Conservation (phyloP, 2,113 vertebrate species). For the Chaetodon trifascialis region DNA sequence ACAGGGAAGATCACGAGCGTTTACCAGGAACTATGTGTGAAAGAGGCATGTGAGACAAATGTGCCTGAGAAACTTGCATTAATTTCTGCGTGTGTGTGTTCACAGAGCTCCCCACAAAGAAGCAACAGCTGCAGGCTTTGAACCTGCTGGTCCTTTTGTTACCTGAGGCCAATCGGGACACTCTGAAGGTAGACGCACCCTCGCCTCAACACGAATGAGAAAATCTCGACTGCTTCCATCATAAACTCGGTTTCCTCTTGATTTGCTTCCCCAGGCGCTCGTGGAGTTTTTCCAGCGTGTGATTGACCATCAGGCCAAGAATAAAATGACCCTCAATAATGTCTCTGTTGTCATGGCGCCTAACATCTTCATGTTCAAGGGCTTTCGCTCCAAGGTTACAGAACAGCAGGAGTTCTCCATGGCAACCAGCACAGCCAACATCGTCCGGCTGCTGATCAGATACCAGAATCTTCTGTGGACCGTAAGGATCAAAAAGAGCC, state of each 20-base stretch:
- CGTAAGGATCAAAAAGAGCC: constrained; percentile 78
- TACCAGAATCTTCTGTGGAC: constrained; percentile 96
- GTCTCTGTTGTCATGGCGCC: constrained; percentile 98
- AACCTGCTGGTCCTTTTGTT: constrained; percentile 96
- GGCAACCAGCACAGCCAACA: constrained; percentile 91
- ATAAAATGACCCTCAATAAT: constrained; percentile 96
- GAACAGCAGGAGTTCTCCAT: constrained; percentile 92
- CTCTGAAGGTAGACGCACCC: constrained; percentile 88
- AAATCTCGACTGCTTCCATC: not conserved
- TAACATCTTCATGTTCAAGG: constrained; percentile 96
- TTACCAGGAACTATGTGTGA: no score
- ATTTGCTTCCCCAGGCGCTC: constrained; percentile 85
- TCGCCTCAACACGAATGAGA: not conserved
- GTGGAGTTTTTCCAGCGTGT: constrained; percentile 97
- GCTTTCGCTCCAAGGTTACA: constrained; percentile 86
- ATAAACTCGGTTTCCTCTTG: not conserved
- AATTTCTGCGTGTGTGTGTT: constrained; percentile 1
- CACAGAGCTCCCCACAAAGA: constrained; percentile 91
- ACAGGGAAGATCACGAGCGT: no score
- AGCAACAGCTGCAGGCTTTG: constrained; percentile 94
- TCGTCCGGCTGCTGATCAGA: constrained; percentile 92
- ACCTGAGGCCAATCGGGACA: constrained; percentile 91
- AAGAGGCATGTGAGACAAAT: not conserved
- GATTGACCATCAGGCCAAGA: constrained; percentile 91
- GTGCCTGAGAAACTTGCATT: not conserved